Conservation (phyloP, 2,797 vertebrate species). For the Gadopsis bispinosus region DNA sequence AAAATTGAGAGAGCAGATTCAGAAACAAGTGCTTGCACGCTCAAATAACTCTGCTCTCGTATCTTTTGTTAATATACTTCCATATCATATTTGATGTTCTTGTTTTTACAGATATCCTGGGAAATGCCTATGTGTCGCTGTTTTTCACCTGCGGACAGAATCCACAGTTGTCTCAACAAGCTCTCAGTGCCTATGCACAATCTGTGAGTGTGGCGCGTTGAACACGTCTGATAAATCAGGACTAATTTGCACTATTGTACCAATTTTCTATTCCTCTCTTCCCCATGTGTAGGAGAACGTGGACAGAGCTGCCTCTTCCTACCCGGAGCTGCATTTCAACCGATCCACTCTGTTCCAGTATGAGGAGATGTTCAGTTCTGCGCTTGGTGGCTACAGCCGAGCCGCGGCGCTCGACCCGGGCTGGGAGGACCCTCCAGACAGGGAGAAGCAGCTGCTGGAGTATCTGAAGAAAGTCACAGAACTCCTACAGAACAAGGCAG, state of each 20-base stretch:
- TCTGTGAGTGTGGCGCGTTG: slow-evolving; percentile 85
- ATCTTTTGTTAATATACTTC: not conserved
- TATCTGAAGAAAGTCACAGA: slow-evolving; percentile 87
- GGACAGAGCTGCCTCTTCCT: slow-evolving; percentile 87
- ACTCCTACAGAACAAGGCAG: slow-evolving; percentile 89
- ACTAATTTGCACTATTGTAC: too few relatives aligned
- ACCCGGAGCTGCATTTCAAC: slow-evolving; percentile 93
- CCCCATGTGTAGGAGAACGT: slow-evolving; percentile 85
- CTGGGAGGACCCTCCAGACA: slow-evolving; percentile 86
- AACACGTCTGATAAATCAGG: not conserved
- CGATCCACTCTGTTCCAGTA: slow-evolving; percentile 90
- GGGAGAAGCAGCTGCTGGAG: slow-evolving; percentile 88
- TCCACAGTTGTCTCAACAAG: slow-evolving; percentile 92
- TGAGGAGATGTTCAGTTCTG: slow-evolving; percentile 91
- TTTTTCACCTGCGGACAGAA: slow-evolving; percentile 93
- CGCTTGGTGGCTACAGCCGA: slow-evolving; percentile 88
- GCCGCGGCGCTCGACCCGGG: slow-evolving; percentile 88
- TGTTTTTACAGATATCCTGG: slow-evolving; percentile 88
- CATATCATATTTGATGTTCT: not conserved
- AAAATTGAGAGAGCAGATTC: too few relatives aligned
- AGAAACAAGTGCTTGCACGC: too few relatives aligned
- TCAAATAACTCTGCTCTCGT: not conserved
- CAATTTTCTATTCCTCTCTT: not conserved
- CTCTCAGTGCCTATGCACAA: slow-evolving; percentile 91
- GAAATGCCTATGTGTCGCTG: slow-evolving; percentile 92